A percentile compares a stretch with the other conserved stretches of the same genome.
Evolutionary conservation across 1,140 invertebrate species (phyloP).

Genomic region (Magallana gigas): DNA sequence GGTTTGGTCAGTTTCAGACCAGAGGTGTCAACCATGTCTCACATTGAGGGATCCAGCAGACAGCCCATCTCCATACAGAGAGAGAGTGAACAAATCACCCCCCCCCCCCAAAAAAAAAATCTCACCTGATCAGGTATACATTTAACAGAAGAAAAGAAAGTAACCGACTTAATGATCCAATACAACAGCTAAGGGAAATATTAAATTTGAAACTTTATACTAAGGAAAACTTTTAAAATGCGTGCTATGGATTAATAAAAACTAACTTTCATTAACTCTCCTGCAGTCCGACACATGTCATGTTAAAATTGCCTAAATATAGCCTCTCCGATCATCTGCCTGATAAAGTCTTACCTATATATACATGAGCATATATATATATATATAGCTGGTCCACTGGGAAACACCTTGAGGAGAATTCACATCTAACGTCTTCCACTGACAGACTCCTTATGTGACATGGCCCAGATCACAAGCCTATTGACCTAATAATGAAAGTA

Average conservation of each 20-base stretch:
- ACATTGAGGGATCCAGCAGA: conserved; percentile 1
- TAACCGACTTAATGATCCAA: conserved; percentile 27
- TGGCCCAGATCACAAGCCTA: conserved; percentile 22
- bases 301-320: neutral
- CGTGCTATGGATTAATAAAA: too few species aligned
- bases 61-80: neutral
- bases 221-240: neutral
- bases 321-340: neutral
- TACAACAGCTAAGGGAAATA: conserved; percentile 11
- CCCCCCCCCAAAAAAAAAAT: neutral
- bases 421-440: neutral
- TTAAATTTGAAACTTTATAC: neutral
- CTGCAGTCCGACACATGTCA: neutral
- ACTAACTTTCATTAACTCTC: too few species aligned
- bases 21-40: conserved; percentile 23
- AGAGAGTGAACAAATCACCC: neutral
- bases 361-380: neutral
- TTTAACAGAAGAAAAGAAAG: neutral
- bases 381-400: neutral
- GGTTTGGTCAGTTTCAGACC: conserved; percentile 28
- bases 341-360: conserved; percentile 30
- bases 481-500: conserved; percentile 26
- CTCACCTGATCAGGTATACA: neutral
- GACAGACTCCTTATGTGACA: conserved; percentile 28
- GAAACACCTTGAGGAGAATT: conserved; percentile 30